Evolutionary conservation across 2,888 invertebrate genomes (phyloP), one percentile per base, ranked within the genome.

Genomic region (Harpalus rubripes): DNA sequence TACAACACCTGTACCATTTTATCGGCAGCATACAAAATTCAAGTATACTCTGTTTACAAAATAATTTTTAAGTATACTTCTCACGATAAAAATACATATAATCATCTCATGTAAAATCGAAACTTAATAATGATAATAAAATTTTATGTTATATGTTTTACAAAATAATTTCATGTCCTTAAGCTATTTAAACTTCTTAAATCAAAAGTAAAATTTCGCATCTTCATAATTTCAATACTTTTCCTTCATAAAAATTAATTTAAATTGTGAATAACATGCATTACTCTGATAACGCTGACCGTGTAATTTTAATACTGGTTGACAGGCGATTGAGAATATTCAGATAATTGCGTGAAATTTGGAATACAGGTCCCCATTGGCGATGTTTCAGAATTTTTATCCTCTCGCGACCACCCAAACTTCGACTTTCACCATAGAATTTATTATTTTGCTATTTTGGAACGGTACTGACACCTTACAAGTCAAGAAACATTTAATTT

Each of bases 71-170:
- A 32, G 2, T 32, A 32, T 32, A 32, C 10, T 52, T 52, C 44
- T 52, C 44, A 52, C 44, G 44, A 12, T 2, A 52, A 22, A 52
- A 52, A 52, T 52, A 52, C 10, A n/a, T 52, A 52, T 52, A 52
- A 52, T 52, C 12, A 52, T 52, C 44, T 8, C 4, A 52, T 12
- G 44, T 12, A 52, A 52, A 52, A 52, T 12, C 8, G 68, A 68
- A 68, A 68, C 32, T 68, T 68, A 68, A 68, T 68, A 68, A 32
- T 32, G 10, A 68, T 39, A 68, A 68, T 68, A 68, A 68, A 68
- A 68, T 68, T 68, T 68, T 41, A 68, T 41, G 68, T 68, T 68
- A 15, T 32, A 39, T 32, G 26, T 26, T 22, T 63, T 63, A 18
- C 18, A 63, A 63, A 63, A 63, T 22, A 63, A 63, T 22, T 59